Percentiles rank a stretch among this genome's conserved stretches.
phyloP scores from a whole-genome alignment of 2,797 vertebrate genomes.

The Anas georgica region DNA sequence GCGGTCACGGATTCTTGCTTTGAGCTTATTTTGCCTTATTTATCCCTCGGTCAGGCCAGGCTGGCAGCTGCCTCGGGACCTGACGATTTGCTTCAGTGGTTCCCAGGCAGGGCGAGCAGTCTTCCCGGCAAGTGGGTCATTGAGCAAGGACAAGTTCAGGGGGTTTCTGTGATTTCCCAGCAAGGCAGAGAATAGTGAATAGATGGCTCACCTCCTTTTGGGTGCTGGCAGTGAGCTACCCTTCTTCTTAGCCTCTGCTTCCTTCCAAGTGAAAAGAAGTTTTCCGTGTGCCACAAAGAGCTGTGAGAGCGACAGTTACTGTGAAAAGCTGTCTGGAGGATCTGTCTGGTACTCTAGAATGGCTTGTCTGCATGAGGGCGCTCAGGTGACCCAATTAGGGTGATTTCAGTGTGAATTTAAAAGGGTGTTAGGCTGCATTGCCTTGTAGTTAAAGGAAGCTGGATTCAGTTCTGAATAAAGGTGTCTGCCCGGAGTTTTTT shows the following conservation, averaged over 20 bases:
- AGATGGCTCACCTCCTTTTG: background rate
- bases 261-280: accelerated
- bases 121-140: background rate
- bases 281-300: background rate
- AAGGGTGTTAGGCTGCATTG: background rate
- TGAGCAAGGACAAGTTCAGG: background rate
- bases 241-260: background rate
- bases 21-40: background rate
- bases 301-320: background rate
- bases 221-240: background rate
- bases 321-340: background rate
- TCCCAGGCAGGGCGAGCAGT: background rate
- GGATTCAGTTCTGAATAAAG: background rate
- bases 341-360: background rate
- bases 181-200: background rate
- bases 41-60: background rate
- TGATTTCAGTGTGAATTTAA: background rate
- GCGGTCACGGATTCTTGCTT: background rate
- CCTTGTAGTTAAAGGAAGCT: background rate
- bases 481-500: background rate
- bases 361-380: background rate
- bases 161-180: background rate
- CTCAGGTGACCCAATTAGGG: background rate
- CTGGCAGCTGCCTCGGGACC: background rate
- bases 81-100: background rate